Conservation (phyloP, 2,797 vertebrate genomes). For the Phylloscopus collybita region DNA sequence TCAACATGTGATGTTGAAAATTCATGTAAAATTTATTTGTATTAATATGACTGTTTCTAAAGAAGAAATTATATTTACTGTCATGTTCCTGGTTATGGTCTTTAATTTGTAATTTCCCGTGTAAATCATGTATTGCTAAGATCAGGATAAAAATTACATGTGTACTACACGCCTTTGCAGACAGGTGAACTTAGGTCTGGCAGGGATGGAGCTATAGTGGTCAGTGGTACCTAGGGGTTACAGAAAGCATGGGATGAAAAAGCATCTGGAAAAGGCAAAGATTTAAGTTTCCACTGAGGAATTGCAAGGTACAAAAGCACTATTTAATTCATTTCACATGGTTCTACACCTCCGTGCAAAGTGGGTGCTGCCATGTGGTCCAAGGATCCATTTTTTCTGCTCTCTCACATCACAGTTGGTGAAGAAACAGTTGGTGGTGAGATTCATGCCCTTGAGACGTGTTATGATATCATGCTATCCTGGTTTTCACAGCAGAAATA, state of each 20-base stretch:
- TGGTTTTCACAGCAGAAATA: not conserved
- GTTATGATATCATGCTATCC: not conserved
- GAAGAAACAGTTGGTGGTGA: not conserved
- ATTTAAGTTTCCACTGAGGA: not conserved
- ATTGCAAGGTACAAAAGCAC: not conserved
- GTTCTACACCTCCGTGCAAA: not conserved
- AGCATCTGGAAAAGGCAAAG: not conserved
- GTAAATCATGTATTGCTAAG: not conserved
- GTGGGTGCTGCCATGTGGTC: not conserved
- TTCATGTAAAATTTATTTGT: not conserved
- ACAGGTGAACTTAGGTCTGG: not conserved
- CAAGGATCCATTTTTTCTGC: not conserved
- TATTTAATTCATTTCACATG: not conserved
- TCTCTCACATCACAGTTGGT: not conserved
- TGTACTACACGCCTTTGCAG: not conserved
- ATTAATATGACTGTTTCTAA: not conserved
- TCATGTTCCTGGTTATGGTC: not conserved
- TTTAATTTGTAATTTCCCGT: not conserved
- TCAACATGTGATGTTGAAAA: not conserved
- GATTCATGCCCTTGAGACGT: not conserved
- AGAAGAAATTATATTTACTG: not conserved
- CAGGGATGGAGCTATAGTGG: too few relatives aligned
- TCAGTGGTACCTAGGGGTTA: accelerated
- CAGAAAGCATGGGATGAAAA: not conserved
- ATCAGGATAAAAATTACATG: not conserved